Percentiles rank a stretch among this genome's conserved stretches.
Evolutionary conservation across 1,140 invertebrate genomes (phyloP).

Genomic region (Leptonema lineaticorne): DNA sequence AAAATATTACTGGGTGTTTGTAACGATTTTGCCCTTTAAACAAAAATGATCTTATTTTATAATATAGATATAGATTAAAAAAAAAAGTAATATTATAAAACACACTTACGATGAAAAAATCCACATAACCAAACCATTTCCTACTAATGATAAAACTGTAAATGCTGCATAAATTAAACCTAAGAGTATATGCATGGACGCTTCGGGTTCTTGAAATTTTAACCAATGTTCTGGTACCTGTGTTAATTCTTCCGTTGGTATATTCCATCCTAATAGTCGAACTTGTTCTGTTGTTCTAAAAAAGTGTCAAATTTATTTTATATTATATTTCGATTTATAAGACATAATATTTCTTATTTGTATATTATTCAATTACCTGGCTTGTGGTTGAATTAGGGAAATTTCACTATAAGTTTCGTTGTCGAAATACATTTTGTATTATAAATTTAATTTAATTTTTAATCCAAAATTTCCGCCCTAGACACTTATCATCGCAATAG

Average conservation of each 20-base stretch:
- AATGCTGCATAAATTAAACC: conserved; percentile 80
- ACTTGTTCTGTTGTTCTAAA: conserved; percentile 29
- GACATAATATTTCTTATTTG: not conserved
- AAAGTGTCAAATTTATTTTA: no score
- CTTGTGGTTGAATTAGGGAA: conserved; percentile 30
- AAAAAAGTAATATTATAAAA: conserved; percentile 31
- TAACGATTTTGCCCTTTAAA: conserved; percentile 74
- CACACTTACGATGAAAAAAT: conserved; percentile 75
- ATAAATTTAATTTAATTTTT: conserved; percentile 3
- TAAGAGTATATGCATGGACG: conserved; percentile 78
- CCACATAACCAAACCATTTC: conserved; percentile 88
- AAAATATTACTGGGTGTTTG: conserved; percentile 89
- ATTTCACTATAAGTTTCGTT: conserved; percentile 28
- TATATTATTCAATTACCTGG: conserved; percentile 26
- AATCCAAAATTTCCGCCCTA: conserved; percentile 29
- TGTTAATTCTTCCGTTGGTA: conserved; percentile 71
- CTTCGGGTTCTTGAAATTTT: conserved; percentile 74
- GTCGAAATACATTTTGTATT: conserved; percentile 35
- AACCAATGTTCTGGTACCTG: conserved; percentile 84
- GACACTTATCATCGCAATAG: conserved; percentile 33
- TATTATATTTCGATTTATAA: not conserved
- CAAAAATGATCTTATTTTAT: conserved; percentile 5
- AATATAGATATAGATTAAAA: not conserved
- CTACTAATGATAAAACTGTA: conserved; percentile 72
- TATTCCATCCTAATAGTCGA: conserved; percentile 73